Conservation (phyloP, 2,888 invertebrate genomes). For the Torymus texanus region DNA sequence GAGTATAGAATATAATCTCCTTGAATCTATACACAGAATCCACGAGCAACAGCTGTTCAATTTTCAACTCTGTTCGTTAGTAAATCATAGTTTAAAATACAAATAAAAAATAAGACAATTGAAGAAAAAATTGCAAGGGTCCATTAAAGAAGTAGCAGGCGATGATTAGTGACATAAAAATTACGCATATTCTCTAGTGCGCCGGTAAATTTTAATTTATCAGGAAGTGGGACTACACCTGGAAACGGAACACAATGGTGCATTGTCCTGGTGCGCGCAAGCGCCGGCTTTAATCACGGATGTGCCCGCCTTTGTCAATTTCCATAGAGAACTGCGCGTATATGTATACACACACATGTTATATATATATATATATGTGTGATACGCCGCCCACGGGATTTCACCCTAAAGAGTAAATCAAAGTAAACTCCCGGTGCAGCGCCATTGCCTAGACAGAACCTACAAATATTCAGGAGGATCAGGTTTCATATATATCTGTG, state of each 20-base stretch:
- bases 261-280: slow-evolving; percentile 64
- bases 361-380: slow-evolving; percentile 18
- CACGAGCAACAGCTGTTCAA: too few relatives aligned
- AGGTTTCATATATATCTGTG: too few relatives aligned
- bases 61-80: too few relatives aligned
- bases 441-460: background rate
- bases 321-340: slow-evolving; percentile 58
- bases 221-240: slow-evolving; percentile 65
- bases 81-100: background rate
- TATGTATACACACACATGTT: too few relatives aligned
- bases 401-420: slow-evolving; percentile 37
- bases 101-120: background rate
- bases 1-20: too few relatives aligned
- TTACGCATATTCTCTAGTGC: slow-evolving; percentile 15
- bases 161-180: slow-evolving; percentile 46
- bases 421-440: slow-evolving; percentile 1
- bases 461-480: background rate
- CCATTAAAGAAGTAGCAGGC: slow-evolving; percentile 18
- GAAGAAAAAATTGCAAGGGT: slow-evolving; percentile 11
- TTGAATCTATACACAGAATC: too few relatives aligned
- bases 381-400: slow-evolving; percentile 60
- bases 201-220: slow-evolving; percentile 62
- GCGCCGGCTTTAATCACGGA: slow-evolving; percentile 68
- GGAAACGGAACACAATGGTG: slow-evolving; percentile 66
- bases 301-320: slow-evolving; percentile 68